Evolutionary conservation across 2,888 invertebrate genomes (phyloP), one percentile per base, ranked within the genome.

Genomic region (Euproctis similis): DNA sequence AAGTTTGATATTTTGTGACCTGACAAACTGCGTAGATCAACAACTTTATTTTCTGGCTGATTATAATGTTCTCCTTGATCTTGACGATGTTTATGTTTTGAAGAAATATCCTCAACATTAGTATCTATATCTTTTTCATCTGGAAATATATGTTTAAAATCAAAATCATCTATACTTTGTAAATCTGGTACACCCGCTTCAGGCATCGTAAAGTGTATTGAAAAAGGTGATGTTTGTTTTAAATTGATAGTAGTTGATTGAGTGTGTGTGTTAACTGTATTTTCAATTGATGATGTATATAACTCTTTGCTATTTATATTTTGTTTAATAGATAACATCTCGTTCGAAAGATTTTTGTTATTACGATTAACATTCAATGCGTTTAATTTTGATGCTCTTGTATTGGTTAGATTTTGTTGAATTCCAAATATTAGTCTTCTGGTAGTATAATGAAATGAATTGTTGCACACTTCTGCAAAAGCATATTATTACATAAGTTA

Each of bases 301-400:
- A 21, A 21, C 10, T 10, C 3, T 11, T 10, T 12, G 8, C 62
- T 60, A 24, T 65, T 55, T 20, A 67, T 55, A 25, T 60, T 57
- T 28, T 69, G 59, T 31, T 75, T 71, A 10, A 70, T 61, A n/a
- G 60, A 65, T 17, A 70, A 45, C 63, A 76, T 71, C 51, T 78
- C 73, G 26, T 80, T 65, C 2, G 68, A 68, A 8, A 74, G 45
- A 64, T 70, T 69, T 61, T 69, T 73, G 30, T 74, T 73, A 26
- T 72, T 70, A 2, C 62, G 38, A 31, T 76, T 71, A 1, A 53
- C 59, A 54, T 70, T 72, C 13, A 70, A 59, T 1, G 52, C 59
- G 54, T 70, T 72, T 13, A 70, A 59, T 46, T 75, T 64, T 17
- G 44, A 34, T 10, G 21, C 46, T 28, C 44, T 46, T 2, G 30